phyloP scores from a whole-genome alignment of 37 sponge, comb jelly and placozoan genomes.

The Halichondria panicea region DNA sequence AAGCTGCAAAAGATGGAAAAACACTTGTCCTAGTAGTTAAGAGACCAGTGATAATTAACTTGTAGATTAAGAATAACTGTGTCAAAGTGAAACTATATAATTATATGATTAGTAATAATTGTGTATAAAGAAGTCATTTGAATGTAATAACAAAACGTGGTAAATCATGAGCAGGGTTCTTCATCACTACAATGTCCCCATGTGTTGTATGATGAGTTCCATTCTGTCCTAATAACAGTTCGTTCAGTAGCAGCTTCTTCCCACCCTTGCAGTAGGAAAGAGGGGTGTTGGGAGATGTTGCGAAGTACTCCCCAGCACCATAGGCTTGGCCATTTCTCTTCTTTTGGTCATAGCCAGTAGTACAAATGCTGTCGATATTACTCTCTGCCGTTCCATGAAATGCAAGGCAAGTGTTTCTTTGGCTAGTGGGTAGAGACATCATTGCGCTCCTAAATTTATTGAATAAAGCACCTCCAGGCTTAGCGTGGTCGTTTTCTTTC shows the following conservation, averaged over 20 bases:
- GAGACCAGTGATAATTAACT: too few species aligned
- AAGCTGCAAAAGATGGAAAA: too few species aligned
- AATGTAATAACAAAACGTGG: conserved; percentile 78
- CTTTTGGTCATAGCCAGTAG: conserved; percentile 65
- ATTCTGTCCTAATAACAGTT: conserved; percentile 65
- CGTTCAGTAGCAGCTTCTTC: conserved; percentile 79
- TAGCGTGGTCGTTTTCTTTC: conserved; percentile 71
- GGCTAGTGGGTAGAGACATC: conserved; percentile 32
- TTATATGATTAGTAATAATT: too few species aligned
- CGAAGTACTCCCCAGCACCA: conserved; percentile 87
- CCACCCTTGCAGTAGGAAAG: conserved; percentile 62
- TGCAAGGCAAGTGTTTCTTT: conserved; percentile 72
- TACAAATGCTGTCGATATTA: conserved; percentile 75
- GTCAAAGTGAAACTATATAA: too few species aligned
- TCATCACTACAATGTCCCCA: conserved; percentile 79
- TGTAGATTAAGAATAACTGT: too few species aligned
- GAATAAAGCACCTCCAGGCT: conserved; percentile 66
- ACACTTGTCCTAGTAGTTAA: too few species aligned
- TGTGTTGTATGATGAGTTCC: conserved; percentile 68
- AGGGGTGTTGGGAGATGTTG: conserved; percentile 53
- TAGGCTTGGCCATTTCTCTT: conserved; percentile 65
- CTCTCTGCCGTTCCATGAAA: conserved; percentile 74
- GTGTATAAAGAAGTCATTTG: too few species aligned
- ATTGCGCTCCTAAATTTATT: conserved; percentile 45
- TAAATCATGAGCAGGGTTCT: conserved; percentile 78